phyloP scores from a whole-genome alignment of 2,888 invertebrate species.

The Apodemia duryi region DNA sequence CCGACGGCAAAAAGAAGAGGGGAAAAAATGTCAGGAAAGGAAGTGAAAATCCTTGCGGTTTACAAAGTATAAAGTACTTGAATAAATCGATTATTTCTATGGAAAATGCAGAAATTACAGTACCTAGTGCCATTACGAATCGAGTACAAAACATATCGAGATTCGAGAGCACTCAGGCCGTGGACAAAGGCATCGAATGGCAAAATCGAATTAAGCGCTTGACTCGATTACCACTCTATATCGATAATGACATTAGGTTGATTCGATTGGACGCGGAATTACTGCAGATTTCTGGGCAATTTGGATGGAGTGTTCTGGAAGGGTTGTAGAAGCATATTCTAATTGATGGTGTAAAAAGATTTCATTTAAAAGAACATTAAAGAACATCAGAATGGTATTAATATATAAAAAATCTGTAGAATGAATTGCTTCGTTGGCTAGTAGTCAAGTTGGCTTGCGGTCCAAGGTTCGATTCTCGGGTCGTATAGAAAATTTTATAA shows the following conservation, averaged over 20 bases:
- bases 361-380: neutral
- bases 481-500: too few species aligned
- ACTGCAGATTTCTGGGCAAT: slow-evolving; percentile 3
- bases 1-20: too few species aligned
- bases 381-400: neutral
- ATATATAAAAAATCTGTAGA: too few species aligned
- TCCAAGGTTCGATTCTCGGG: too few species aligned
- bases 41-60: neutral
- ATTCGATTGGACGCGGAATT: slow-evolving; percentile 21
- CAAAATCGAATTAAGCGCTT: slow-evolving; percentile 43
- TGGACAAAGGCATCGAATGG: slow-evolving; percentile 31
- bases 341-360: neutral
- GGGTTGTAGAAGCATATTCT: neutral
- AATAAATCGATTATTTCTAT: neutral
- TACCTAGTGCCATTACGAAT: neutral
- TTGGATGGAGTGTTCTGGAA: neutral
- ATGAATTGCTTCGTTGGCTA: too few species aligned
- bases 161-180: slow-evolving; percentile 29
- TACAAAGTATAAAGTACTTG: neutral
- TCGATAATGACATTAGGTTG: slow-evolving; percentile 38
- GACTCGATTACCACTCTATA: slow-evolving; percentile 35
- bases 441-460: too few species aligned
- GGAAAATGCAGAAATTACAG: neutral
- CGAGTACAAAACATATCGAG: slow-evolving; percentile 23
- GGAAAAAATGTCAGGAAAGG: too few species aligned